phyloP scores from a whole-genome alignment of 1,140 invertebrate genomes.

The Euwallacea similis region DNA sequence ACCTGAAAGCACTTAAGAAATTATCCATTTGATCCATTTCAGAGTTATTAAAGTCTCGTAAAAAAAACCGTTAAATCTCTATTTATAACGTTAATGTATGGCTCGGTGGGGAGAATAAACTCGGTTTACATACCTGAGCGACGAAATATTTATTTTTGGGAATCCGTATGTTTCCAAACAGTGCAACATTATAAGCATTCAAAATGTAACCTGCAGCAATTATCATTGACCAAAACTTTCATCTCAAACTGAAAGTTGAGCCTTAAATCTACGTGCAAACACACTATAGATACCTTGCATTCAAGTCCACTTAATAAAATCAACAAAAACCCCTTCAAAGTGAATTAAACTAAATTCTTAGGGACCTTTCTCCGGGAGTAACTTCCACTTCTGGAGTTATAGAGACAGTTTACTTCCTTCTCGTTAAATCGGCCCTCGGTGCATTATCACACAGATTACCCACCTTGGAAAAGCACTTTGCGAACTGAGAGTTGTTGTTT shows the following conservation, averaged over 20 bases:
- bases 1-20: conserved; percentile 32
- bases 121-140: conserved; percentile 31
- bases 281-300: not conserved
- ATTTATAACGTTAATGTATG: conserved; percentile 26
- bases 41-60: conserved; percentile 30
- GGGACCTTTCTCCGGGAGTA: conserved; percentile 19
- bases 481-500: conserved; percentile 33
- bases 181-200: conserved; percentile 8
- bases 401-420: conserved; percentile 35
- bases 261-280: too few species aligned
- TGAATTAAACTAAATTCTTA: conserved; percentile 38
- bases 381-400: conserved; percentile 26
- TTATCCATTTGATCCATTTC: conserved; percentile 27
- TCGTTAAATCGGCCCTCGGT: conserved; percentile 35
- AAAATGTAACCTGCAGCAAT: not conserved
- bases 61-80: conserved; percentile 24
- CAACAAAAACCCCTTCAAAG: conserved; percentile 29
- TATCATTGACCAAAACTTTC: too few species aligned
- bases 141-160: conserved; percentile 36
- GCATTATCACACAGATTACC: conserved; percentile 40
- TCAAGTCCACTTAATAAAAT: conserved; percentile 30
- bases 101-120: conserved; percentile 25
- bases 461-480: conserved; percentile 38
- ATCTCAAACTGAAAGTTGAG: too few species aligned
- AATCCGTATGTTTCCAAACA: conserved; percentile 23